These are phyloP conservation scores for Brachystomella parvula DNA, from an alignment of 1,140 invertebrate genomes.

Conservation along the genomic window DNA sequence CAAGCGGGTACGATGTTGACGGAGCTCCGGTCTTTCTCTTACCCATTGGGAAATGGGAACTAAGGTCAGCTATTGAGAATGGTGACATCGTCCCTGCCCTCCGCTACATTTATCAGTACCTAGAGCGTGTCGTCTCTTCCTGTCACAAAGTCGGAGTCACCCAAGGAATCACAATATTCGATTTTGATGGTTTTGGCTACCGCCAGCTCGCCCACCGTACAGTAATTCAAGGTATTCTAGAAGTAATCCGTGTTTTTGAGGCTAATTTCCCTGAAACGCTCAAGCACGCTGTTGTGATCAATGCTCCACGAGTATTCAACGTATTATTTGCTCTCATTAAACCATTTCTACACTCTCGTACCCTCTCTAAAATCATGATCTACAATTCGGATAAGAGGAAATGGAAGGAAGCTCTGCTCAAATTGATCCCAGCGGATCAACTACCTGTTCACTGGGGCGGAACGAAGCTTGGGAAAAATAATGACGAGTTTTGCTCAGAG, in stretches of 20 bases:
- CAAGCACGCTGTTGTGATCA: slow-evolving; percentile 11
- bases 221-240: slow-evolving; percentile 11
- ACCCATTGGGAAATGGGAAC: not conserved
- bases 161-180: slow-evolving; percentile 5
- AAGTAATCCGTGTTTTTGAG: slow-evolving; percentile 11
- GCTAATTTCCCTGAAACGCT: slow-evolving; percentile 6
- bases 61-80: not conserved
- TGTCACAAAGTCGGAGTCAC: not conserved
- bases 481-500: slow-evolving; percentile 7
- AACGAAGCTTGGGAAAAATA: slow-evolving; percentile 3
- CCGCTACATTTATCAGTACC: slow-evolving; percentile 2
- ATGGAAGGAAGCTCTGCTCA: slow-evolving; percentile 21
- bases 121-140: not conserved
- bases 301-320: slow-evolving; percentile 17
- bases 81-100: slow-evolving; percentile 6
- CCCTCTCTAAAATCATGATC: slow-evolving; percentile 16
- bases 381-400: slow-evolving; percentile 8
- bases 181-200: slow-evolving; percentile 12
- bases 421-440: not conserved
- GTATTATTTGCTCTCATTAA: slow-evolving; percentile 14
- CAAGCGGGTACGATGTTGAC: not conserved
- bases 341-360: slow-evolving; percentile 17
- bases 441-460: slow-evolving; percentile 21
- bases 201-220: slow-evolving; percentile 5
- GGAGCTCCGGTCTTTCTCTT: not conserved